Conservation (phyloP, 2,113 vertebrate species). For the Phyllostomus discolor region DNA sequence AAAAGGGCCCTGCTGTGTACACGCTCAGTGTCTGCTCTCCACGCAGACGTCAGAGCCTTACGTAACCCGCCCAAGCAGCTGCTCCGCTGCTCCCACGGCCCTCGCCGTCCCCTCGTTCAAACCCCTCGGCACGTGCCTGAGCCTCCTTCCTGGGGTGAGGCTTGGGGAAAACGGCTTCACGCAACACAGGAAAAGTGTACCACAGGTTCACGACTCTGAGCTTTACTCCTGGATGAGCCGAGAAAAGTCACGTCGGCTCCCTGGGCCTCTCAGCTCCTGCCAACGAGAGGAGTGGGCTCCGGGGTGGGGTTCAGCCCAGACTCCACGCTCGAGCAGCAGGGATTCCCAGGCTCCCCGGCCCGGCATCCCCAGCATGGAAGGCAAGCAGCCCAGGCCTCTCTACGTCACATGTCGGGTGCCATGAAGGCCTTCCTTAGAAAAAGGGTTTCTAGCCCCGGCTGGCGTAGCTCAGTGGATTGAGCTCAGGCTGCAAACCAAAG, state of each 20-base stretch:
- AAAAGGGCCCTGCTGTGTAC: too few species aligned
- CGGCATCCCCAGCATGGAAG: too few species aligned
- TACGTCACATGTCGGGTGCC: rapidly evolving
- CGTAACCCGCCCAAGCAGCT: neutral
- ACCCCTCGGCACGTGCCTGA: neutral
- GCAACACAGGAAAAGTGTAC: neutral
- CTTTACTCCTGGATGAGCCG: neutral
- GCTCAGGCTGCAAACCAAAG: too few species aligned
- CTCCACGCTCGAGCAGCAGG: neutral
- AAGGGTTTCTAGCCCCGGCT: too few species aligned
- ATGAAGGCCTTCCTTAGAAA: neutral
- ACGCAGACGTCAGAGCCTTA: rapidly evolving
- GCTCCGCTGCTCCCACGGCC: rapidly evolving
- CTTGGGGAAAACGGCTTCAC: neutral
- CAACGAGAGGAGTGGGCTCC: too few species aligned
- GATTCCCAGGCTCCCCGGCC: neutral
- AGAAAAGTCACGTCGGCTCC: neutral
- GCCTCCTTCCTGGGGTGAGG: neutral
- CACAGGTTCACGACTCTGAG: neutral
- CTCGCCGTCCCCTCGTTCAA: too few species aligned
- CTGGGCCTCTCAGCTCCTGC: neutral
- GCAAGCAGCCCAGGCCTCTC: neutral
- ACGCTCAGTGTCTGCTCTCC: neutral
- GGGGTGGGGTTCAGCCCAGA: too few species aligned
- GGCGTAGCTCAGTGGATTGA: too few species aligned